These are phyloP conservation scores for Nixonia krombeini DNA, from an alignment of 1,140 invertebrate genomes.

Conservation along the genomic window DNA sequence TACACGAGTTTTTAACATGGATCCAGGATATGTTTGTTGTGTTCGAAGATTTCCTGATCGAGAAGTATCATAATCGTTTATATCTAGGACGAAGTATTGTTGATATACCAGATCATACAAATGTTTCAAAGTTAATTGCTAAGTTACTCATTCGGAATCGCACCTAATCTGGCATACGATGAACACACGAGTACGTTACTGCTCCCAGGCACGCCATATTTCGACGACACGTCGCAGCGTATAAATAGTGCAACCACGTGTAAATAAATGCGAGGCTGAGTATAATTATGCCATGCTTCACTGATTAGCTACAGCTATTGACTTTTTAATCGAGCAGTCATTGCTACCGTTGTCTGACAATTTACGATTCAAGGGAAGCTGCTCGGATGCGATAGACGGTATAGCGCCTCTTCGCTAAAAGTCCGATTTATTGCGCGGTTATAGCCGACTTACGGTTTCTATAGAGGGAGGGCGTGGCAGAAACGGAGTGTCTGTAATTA, in stretches of 20 bases:
- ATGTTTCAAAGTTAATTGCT: no score
- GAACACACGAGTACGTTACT: background rate
- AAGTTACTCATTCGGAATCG: constrained; percentile 6
- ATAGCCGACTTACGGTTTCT: no score
- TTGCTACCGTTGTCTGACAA: background rate
- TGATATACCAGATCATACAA: no score
- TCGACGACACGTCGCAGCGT: background rate
- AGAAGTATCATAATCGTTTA: no score
- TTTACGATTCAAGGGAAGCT: background rate
- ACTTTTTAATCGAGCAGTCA: background rate
- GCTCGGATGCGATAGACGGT: background rate
- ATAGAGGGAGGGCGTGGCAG: no score
- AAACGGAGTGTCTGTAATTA: no score
- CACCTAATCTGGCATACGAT: constrained; percentile 2
- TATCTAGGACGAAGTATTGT: no score
- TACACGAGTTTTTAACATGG: no score
- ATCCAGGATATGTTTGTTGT: no score
- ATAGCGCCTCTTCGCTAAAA: no score
- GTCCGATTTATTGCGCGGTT: no score
- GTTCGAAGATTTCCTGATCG: no score
- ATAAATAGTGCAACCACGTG: background rate
- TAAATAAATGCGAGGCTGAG: background rate
- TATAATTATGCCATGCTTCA: background rate
- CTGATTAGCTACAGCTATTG: background rate
- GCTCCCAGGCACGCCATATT: constrained; percentile 5